A percentile compares a stretch with the other conserved stretches of the same genome.
phyloP scores from a whole-genome alignment of 2,113 vertebrate genomes.

The Etheostoma cragini region DNA sequence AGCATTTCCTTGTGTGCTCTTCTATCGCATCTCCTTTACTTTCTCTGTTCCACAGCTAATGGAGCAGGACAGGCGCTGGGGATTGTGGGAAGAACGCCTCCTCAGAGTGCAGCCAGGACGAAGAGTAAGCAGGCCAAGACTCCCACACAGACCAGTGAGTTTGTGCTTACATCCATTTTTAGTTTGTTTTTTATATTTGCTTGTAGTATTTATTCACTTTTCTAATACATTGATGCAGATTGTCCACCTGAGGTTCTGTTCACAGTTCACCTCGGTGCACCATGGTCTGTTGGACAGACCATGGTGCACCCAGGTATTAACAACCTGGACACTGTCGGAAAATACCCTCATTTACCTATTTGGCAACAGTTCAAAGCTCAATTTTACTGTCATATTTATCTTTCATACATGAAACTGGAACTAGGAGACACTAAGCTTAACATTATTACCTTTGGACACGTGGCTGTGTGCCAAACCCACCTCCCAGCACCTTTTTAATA shows the following conservation, averaged over 20 bases:
- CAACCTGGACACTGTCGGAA: background rate
- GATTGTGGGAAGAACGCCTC: constrained; percentile 58
- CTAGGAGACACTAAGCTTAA: background rate
- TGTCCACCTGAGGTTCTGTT: constrained; percentile 11
- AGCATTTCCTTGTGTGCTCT: background rate
- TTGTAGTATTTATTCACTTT: constrained; percentile 1
- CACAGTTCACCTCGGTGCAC: too few species aligned
- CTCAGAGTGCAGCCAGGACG: constrained; percentile 50
- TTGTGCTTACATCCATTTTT: background rate
- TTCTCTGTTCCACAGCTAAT: constrained; percentile 37
- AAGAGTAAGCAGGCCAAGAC: constrained; percentile 76
- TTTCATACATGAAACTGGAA: background rate
- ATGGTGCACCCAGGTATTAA: background rate
- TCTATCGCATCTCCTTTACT: background rate
- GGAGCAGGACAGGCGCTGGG: constrained; percentile 52
- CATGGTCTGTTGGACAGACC: too few species aligned
- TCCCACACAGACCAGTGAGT: constrained; percentile 71
- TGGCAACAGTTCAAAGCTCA: background rate
- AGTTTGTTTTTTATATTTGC: background rate
- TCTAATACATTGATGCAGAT: background rate
- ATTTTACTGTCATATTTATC: background rate
- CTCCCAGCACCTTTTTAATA: background rate
- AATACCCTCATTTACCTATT: too few species aligned
- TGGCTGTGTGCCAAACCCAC: too few species aligned
- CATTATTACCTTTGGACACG: too few species aligned